Conservation (phyloP, 2,888 invertebrate genomes). For the Eupithecia exiguata region DNA sequence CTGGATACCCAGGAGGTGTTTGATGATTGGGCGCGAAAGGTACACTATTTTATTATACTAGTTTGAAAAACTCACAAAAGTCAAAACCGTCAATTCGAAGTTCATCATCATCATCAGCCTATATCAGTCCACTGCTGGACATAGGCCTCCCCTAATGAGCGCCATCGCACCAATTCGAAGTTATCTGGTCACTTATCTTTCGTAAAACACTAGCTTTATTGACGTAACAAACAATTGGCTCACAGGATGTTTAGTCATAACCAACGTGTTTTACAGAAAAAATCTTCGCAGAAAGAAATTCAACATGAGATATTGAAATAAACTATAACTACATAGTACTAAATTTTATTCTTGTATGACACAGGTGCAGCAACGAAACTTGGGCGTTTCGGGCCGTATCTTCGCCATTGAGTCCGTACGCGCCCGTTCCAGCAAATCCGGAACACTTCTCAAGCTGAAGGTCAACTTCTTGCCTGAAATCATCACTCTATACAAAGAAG, state of each 20-base stretch:
- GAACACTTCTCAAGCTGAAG: constrained; percentile 93
- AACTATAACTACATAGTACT: constrained; percentile 6
- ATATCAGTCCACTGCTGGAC: no score
- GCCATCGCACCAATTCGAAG: no score
- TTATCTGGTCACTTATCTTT: no score
- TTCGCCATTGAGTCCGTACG: constrained; percentile 95
- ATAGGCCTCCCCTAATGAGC: no score
- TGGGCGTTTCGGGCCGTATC: constrained; percentile 96
- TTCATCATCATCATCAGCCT: no score
- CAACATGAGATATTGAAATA: neutral
- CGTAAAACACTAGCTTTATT: neutral
- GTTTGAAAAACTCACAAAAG: no score
- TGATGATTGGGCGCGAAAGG: constrained; percentile 98
- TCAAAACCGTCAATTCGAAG: no score
- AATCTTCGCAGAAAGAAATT: neutral
- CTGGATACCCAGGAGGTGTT: constrained; percentile 98
- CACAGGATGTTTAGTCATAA: neutral
- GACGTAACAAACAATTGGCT: neutral
- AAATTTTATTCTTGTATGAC: constrained; percentile 28
- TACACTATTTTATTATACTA: constrained; percentile 43
- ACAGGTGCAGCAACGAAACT: constrained; percentile 94
- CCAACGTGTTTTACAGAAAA: neutral
- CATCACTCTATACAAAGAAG: constrained; percentile 99
- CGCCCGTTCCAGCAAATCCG: constrained; percentile 89
- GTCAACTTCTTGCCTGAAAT: constrained; percentile 99